Evolutionary conservation across 2,797 vertebrate genomes (phyloP), one percentile per base, ranked within the genome.

Genomic region (Xiphorhynchus erythropygius): DNA sequence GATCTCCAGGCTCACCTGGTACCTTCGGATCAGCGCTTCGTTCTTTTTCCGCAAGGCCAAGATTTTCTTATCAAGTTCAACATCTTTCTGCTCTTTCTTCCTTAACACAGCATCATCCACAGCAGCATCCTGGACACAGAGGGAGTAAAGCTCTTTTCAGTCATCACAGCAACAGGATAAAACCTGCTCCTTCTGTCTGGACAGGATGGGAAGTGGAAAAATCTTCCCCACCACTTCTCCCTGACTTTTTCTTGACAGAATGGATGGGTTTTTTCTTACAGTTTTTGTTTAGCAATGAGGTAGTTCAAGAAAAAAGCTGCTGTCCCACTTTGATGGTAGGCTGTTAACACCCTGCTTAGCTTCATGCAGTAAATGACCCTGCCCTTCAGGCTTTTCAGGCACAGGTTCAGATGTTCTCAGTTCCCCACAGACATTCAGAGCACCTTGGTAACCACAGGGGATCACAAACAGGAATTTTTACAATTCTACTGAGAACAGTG

Each of bases 1-100:
- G 50, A 44, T 22, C 27, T 46, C 53, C 49, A 81, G 41, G 46
- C 97, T 96, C 90, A 99, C 99, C 98, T 99, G 99, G 96, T 99
- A 99, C 96, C 99, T 98, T 94, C 98, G 99, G 95, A 99, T 98
- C 35, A 99, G 98, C 0, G 98, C 99, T 97, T 99, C 98, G 1
- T 99, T 99, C 97, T 99, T 99, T 96, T 99, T 99, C 68, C 99
- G 98, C 89, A 99, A 98, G 83, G 99, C 99, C 95, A 99, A 96
- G 16, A 99, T 99, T 97, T 99, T 99, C 95, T 98, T 99, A 94
- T 99, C 99, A 25, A 99, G 98, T 90, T 99, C 99, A 14, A 98
- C 97, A 91, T 99, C 99, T 85, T 98, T 99, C 86, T 98, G 98
- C 70, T 99, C 98, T 85, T 99, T 99, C 96, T 98, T 98, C 95